Base-by-base conservation (phyloP, 2,113 vertebrate genomes). In the Platysteira castanea region DNA sequence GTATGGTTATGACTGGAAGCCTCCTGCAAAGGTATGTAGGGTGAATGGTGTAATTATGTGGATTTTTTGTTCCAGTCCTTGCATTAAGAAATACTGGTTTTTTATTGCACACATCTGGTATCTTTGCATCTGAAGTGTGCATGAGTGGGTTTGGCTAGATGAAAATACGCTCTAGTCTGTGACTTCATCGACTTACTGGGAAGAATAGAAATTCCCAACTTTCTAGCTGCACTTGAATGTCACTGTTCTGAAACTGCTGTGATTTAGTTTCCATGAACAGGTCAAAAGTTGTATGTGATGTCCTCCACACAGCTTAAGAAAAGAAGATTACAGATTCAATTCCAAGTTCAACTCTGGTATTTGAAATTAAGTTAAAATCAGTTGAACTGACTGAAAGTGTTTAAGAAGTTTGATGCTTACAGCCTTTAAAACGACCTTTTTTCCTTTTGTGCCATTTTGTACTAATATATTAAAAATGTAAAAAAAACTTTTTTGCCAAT, bases 401-500 rank as follows among this genome's bases (percentile, higher is more conserved):
- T 95, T 68, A 23, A 80, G 79, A 57, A 3, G 2, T 64, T 95
- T 84, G 47, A 90, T 59, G 84, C 79, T 86, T 75, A 56, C n/a
- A 82, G 76, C 76, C 59, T 88, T 97, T 93, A 90, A 93, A 95
- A 93, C 81, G 6, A 87, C 64, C 27, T 91, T 85, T 78, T 95
- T 97, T 93, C 71, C 46, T 59, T 81, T 87, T 82, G 82, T 97
- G 87, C 87, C 92, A 89, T 95, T 97, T 97, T 98, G 56, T 96
- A 97, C 53, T 87, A 92, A 96, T 83, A 61, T 68, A 52, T 91
- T 97, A 81, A 95, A 95, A 96, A 94, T 93, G 59, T 80, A 91
- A 96, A 95, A 82, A 82, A 73, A 59, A 60, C 68, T 70, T 97
- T 96, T 92, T 90, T 97, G 95, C 94, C 95, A 95, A 6, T 93